phyloP scores from a whole-genome alignment of 2,797 vertebrate species.

The Limnodromus scolopaceus region DNA sequence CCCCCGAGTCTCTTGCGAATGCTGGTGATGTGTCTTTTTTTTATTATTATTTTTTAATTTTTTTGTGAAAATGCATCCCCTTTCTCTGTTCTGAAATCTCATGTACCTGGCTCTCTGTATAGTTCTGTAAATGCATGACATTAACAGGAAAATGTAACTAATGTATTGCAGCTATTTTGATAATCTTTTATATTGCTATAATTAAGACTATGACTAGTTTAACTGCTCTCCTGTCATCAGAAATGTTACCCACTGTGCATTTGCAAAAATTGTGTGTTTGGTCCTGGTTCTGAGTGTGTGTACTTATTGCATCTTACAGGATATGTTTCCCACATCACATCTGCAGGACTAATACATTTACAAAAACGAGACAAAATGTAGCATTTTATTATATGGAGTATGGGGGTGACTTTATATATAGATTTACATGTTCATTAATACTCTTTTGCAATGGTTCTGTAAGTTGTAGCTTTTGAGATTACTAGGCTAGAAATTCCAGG shows the following conservation, averaged over 20 bases:
- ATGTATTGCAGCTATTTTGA: background rate
- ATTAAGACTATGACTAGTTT: constrained; percentile 4
- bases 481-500: background rate
- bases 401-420: background rate
- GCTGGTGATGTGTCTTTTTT: background rate
- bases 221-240: background rate
- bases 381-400: constrained; percentile 44
- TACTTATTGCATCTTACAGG: background rate
- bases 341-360: constrained; percentile 38
- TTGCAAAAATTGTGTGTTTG: background rate
- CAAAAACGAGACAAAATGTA: constrained; percentile 59
- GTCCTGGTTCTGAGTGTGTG: background rate
- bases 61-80: background rate
- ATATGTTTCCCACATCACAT: background rate
- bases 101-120: background rate
- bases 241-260: background rate
- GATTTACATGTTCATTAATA: constrained; percentile 37
- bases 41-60: background rate
- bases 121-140: background rate
- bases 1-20: background rate
- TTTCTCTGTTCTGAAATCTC: background rate
- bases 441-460: background rate
- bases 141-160: background rate
- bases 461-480: background rate
- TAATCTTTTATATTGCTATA: constrained; percentile 9